phyloP scores from a whole-genome alignment of 2,797 vertebrate genomes.

The Enteromius paludinosus region DNA sequence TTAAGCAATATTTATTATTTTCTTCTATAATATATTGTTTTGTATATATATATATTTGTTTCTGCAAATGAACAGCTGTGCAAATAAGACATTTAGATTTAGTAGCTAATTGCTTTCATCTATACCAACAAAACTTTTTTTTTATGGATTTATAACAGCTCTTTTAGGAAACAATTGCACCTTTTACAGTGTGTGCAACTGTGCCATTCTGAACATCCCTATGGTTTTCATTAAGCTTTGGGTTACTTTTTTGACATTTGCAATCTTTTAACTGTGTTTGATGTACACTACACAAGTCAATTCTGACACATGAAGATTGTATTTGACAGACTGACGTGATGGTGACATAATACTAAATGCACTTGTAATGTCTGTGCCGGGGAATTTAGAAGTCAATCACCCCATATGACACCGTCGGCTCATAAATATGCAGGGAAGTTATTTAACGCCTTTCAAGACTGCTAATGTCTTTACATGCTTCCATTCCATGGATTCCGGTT shows the following conservation, averaged over 20 bases:
- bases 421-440: constrained; percentile 28
- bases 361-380: constrained; percentile 5
- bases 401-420: neutral
- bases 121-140: neutral
- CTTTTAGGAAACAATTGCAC: neutral
- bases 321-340: constrained; percentile 19
- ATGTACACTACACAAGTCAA: constrained; percentile 1
- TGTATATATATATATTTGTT: neutral
- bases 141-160: neutral
- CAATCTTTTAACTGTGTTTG: neutral
- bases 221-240: neutral
- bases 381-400: constrained; percentile 27
- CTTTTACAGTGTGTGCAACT: neutral
- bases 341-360: constrained; percentile 1
- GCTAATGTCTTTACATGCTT: constrained; percentile 20
- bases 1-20: neutral
- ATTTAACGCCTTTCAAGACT: constrained; percentile 19
- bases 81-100: neutral
- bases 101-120: too few relatives aligned
- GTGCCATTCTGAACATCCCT: neutral
- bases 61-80: neutral
- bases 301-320: neutral
- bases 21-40: neutral
- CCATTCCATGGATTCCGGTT: neutral
- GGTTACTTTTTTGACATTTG: neutral